These are phyloP conservation scores for Odontamblyopus lacepedii DNA, from an alignment of 2,797 vertebrate species.

Conservation along the genomic window DNA sequence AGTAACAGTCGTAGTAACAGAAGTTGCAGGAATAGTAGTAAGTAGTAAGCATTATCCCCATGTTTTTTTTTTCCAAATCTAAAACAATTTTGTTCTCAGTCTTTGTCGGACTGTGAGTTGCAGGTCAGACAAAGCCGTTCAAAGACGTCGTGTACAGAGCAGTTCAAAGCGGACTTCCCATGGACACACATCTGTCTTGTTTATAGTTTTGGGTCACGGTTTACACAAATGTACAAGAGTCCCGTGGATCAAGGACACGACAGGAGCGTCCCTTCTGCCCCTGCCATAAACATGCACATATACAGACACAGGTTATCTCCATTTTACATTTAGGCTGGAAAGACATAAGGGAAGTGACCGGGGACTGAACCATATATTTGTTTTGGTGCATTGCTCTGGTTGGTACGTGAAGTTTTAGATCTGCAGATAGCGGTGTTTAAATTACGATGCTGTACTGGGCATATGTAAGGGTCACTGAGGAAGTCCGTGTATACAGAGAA, in stretches of 20 bases:
- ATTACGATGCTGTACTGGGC: not conserved
- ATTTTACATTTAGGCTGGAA: not conserved
- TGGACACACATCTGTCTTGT: conserved; percentile 28
- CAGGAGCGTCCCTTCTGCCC: conserved; percentile 14
- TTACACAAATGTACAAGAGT: conserved; percentile 13
- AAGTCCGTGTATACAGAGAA: not conserved
- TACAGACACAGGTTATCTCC: not conserved
- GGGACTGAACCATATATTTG: not conserved
- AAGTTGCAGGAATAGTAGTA: not conserved
- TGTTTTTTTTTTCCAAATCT: not conserved
- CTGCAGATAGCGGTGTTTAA: not conserved
- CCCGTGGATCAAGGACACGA: conserved; percentile 29
- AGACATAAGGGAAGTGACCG: conserved; percentile 5
- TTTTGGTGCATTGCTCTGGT: not conserved
- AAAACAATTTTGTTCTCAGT: not conserved
- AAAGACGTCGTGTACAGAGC: not conserved
- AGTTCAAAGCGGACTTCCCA: conserved; percentile 30
- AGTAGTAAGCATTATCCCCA: conserved; percentile 3
- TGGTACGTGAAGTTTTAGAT: not conserved
- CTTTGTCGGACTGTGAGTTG: not conserved
- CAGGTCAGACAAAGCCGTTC: not conserved
- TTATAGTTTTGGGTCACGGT: conserved; percentile 26
- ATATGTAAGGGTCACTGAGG: too few species aligned
- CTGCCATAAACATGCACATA: not conserved
- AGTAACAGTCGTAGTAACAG: too few species aligned